Base-by-base conservation (phyloP, 2,888 invertebrate species). In the Pheosia tremula region DNA sequence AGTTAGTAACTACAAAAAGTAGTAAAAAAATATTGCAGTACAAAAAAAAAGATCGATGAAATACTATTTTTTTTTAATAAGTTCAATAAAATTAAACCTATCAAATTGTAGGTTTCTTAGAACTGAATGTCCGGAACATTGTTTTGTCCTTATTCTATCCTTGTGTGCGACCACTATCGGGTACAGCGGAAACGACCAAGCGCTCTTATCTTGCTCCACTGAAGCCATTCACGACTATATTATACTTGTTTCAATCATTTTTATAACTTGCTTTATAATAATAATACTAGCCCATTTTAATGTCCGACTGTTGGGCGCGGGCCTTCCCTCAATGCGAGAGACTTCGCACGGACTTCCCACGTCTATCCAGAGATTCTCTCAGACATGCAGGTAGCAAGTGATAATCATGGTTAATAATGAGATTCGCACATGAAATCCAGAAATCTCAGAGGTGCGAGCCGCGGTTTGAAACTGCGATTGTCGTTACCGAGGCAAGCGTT, bases 171-270 rank as follows among this genome's bases (percentile, higher is more conserved):
- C 67, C 77, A 74, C 71, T 86, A 86, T 87, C 87, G 80, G 74
- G 66, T 58, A 52, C 65, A 78, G 69, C 87, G 88, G 88, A 88
- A 84, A 82, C 81, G 81, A 79, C 82, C 82, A 74, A 66, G 78
- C 82, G 81, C 72, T 84, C 85, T 87, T 90, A 90, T 91, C 87
- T 83, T 75, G 59, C 73, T 24, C 54, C 62, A 49, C 60, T 41
- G 56, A 57, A 50, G 54, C 45, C 50, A 57, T 57, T 54, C 54
- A 56, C 37, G 24, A 11, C 5, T 11, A 37, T 11, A 53, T 53
- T 24, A 5, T 50, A 53, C 24, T 50, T 50, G 50, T 50, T 50
- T 8, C 47, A n/a, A 45, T 47, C 11, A n/a, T 47, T 47, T 47
- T 47, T n/a, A 47, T 47, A 43, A 43, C 43, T 43, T 4, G 9